Conservation (phyloP, 1,140 invertebrate genomes). For the Lucilia sericata region DNA sequence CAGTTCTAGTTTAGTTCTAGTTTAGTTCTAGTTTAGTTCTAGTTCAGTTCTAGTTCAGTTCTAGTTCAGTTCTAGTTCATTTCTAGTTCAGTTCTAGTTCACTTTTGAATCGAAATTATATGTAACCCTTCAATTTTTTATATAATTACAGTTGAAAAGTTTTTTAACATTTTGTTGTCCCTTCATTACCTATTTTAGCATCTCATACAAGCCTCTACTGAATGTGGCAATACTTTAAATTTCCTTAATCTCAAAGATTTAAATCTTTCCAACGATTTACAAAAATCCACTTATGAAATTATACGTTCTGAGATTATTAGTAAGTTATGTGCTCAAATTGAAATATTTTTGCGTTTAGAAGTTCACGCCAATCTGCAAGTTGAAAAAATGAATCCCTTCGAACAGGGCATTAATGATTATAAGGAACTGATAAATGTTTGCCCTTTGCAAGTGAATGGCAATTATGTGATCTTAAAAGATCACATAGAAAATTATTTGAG, state of each 20-base stretch:
- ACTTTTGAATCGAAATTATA: no score
- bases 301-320: conserved; percentile 64
- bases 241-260: conserved; percentile 36
- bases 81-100: no score
- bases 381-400: conserved; percentile 69
- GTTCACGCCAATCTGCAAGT: conserved; percentile 92
- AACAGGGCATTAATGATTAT: conserved; percentile 63
- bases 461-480: conserved; percentile 65
- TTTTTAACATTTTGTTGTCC: no score
- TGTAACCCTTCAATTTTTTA: no score
- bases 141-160: no score
- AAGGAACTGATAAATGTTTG: conserved; percentile 68
- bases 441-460: conserved; percentile 68
- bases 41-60: no score
- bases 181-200: conserved; percentile 27
- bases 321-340: conserved; percentile 86
- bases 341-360: conserved; percentile 90
- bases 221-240: conserved; percentile 37
- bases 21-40: no score
- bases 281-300: conserved; percentile 47
- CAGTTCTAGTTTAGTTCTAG: no score
- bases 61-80: no score
- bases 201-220: conserved; percentile 36
- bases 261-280: conserved; percentile 41
- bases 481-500: conserved; percentile 93